Conservation (phyloP, 2,888 invertebrate species). For the Leptopterna dolabrata region DNA sequence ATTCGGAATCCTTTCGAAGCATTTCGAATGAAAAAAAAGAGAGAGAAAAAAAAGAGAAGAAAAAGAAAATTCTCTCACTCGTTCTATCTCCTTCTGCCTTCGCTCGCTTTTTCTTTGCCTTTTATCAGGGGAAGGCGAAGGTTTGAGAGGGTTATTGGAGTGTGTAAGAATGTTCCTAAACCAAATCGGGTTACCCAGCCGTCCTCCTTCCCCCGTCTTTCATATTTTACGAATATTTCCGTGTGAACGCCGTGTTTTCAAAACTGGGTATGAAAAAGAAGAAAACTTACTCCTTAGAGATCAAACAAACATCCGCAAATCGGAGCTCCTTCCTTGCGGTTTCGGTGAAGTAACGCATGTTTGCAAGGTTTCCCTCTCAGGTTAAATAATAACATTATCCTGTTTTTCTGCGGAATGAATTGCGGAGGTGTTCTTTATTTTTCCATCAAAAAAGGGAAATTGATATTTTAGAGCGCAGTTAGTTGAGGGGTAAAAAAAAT, state of each 20-base stretch:
- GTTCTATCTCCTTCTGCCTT: neutral
- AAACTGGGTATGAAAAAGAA: neutral
- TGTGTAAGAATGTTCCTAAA: conserved; percentile 23
- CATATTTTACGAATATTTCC: conserved; percentile 13
- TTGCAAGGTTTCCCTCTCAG: neutral
- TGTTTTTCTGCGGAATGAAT: neutral
- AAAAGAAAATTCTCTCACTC: neutral
- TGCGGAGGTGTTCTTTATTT: neutral
- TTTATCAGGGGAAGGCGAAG: neutral
- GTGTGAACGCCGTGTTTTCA: neutral
- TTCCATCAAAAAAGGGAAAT: neutral
- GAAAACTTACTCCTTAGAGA: neutral
- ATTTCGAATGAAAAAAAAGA: neutral
- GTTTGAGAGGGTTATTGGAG: conserved; percentile 21
- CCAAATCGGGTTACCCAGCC: conserved; percentile 21
- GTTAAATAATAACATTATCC: neutral
- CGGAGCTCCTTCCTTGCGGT: neutral
- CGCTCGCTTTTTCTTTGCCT: neutral
- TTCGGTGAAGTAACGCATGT: neutral
- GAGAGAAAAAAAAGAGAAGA: no score
- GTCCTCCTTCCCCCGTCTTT: neutral
- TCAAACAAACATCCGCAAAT: conserved; percentile 24
- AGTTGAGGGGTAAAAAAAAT: no score
- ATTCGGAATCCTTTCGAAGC: neutral
- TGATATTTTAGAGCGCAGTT: no score